A percentile compares a stretch with the other conserved stretches of the same genome.
phyloP scores from a whole-genome alignment of 2,888 invertebrate species.

The Xylota segnis region DNA sequence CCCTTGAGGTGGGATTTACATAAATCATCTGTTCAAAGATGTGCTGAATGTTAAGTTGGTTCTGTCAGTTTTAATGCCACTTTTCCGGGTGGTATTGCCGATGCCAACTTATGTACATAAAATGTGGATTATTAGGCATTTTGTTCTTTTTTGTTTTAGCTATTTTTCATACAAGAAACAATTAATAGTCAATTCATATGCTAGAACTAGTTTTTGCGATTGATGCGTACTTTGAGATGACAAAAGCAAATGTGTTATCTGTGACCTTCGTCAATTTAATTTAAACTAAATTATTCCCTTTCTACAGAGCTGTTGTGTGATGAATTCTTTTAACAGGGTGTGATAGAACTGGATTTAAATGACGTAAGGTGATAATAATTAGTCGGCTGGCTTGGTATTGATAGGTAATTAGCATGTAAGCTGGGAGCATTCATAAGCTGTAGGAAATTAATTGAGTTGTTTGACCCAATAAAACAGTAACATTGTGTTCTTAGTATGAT shows the following conservation, averaged over 20 bases:
- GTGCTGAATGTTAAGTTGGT: neutral
- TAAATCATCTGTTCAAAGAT: conserved; percentile 11
- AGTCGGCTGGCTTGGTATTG: neutral
- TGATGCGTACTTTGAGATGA: conserved; percentile 14
- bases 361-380: conserved; percentile 1
- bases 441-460: neutral
- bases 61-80: neutral
- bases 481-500: neutral
- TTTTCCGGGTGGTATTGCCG: conserved; percentile 12
- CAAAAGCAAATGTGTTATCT: conserved; percentile 1
- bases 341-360: conserved; percentile 11
- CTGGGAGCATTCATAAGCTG: neutral
- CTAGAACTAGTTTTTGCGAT: conserved; percentile 35
- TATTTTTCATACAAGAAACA: neutral
- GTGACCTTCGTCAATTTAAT: conserved; percentile 15
- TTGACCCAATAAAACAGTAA: conserved; percentile 3
- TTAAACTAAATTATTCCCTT: conserved; percentile 31
- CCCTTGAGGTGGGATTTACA: conserved; percentile 38
- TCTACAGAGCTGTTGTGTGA: conserved; percentile 5
- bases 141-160: neutral
- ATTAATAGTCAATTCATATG: conserved; percentile 18
- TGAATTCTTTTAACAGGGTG: neutral
- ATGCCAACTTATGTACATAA: neutral
- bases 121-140: neutral
- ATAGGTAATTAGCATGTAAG: neutral